Evolutionary conservation across 2,888 invertebrate species (phyloP).

Genomic region (Hirtodrosophila cameraria): DNA sequence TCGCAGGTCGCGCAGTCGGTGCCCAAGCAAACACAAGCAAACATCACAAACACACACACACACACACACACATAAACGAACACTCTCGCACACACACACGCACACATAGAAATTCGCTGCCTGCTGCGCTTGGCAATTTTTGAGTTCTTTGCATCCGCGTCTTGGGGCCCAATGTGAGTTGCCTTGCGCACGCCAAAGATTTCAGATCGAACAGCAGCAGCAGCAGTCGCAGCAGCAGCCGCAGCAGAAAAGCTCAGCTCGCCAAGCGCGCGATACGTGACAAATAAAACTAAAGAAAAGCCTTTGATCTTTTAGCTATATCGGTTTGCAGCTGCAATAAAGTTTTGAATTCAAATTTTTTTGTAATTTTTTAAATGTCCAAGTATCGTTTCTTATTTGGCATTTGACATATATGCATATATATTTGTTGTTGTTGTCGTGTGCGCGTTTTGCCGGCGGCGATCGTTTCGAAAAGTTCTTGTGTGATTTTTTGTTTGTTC

Average conservation of each 20-base stretch:
- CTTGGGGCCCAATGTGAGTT: constrained; percentile 76
- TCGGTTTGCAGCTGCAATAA: constrained; percentile 2
- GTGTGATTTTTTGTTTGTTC: constrained; percentile 67
- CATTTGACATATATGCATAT: too few relatives aligned
- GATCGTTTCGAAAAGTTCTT: constrained; percentile 46
- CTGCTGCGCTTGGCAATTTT: constrained; percentile 56
- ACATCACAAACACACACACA: constrained; percentile 42
- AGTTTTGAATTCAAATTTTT: constrained; percentile 1
- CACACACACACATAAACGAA: constrained; percentile 4
- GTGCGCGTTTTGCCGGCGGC: constrained; percentile 63
- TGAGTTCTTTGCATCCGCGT: constrained; percentile 78
- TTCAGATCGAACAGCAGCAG: constrained; percentile 71
- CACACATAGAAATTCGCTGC: constrained; percentile 40
- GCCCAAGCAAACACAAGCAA: constrained; percentile 61
- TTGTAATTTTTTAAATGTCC: neutral
- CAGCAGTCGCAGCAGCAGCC: constrained; percentile 21
- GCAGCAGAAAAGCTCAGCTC: constrained; percentile 61
- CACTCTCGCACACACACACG: constrained; percentile 18
- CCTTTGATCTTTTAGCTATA: constrained; percentile 9
- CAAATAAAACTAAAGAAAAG: constrained; percentile 11
- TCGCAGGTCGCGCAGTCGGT: constrained; percentile 36
- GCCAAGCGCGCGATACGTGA: constrained; percentile 50
- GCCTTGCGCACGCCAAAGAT: constrained; percentile 80
- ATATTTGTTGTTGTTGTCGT: constrained; percentile 12
- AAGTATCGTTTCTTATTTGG: neutral